A percentile compares a stretch with the other conserved stretches of the same genome.
Conservation (phyloP, 2,888 invertebrate species). For the Prosapia bicincta region DNA sequence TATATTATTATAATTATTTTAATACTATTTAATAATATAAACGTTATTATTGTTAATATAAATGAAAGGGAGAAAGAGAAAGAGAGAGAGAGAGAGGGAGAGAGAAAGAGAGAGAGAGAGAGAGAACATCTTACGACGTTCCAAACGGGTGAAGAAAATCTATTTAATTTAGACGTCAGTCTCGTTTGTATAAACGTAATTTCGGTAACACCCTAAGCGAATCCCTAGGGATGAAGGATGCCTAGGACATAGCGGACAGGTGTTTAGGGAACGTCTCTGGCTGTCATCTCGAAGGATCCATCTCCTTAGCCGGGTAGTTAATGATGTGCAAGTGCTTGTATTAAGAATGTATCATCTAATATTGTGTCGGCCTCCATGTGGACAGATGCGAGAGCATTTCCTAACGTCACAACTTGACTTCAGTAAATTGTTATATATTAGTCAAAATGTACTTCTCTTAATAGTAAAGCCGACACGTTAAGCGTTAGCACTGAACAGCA, state of each 20-base stretch:
- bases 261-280: background rate
- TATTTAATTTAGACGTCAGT: background rate
- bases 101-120: background rate
- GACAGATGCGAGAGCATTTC: background rate
- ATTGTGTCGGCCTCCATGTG: background rate
- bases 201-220: background rate
- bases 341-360: background rate
- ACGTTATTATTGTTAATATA: too few species aligned
- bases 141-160: background rate
- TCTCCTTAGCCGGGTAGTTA: background rate
- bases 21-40: too few species aligned
- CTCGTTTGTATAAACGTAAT: background rate
- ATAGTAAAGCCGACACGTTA: background rate
- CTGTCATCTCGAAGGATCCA: background rate
- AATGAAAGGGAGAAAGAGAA: background rate
- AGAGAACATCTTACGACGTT: background rate
- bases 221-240: background rate
- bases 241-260: background rate
- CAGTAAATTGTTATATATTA: background rate
- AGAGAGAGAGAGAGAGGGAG: background rate
- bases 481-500: background rate
- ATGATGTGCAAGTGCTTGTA: background rate
- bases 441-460: background rate
- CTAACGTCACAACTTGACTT: background rate
- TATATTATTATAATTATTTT: too few species aligned